Percentiles rank a stretch among this genome's conserved stretches.
Evolutionary conservation across 2,797 vertebrate genomes (phyloP).

Genomic region (Anas acuta): DNA sequence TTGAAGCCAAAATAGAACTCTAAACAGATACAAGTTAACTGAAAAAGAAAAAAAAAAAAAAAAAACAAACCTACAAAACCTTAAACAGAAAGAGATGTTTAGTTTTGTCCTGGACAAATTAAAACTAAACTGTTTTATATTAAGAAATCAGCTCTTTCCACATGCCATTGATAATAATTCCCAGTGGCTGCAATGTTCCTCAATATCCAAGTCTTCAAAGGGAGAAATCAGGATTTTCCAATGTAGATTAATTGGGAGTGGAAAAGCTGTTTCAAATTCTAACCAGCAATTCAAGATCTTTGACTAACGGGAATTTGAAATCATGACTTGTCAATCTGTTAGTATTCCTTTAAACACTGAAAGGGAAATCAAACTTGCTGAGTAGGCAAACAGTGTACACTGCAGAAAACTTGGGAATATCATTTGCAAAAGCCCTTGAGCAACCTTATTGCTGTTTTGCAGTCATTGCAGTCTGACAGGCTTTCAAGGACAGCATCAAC

Average conservation of each 20-base stretch:
- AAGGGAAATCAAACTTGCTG: background rate
- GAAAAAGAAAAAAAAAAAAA: background rate
- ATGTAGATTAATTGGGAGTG: background rate
- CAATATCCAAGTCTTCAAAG: background rate
- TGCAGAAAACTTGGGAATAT: background rate
- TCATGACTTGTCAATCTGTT: background rate
- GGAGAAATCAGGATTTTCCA: background rate
- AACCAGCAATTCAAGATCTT: background rate
- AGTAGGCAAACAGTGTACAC: background rate
- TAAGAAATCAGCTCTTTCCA: background rate
- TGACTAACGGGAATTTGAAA: background rate
- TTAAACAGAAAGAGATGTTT: background rate
- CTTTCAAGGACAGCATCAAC: slow-evolving; percentile 25
- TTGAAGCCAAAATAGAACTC: background rate
- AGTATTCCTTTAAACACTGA: background rate
- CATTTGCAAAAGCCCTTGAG: slow-evolving; percentile 45
- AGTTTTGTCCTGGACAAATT: background rate
- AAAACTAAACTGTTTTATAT: background rate
- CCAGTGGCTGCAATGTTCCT: background rate
- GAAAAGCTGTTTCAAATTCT: background rate
- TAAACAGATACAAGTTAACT: background rate
- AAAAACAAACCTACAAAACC: background rate
- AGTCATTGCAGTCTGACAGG: slow-evolving; percentile 18
- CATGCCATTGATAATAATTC: background rate
- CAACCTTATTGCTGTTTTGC: slow-evolving; percentile 23